Percentiles rank a stretch among this genome's conserved stretches.
These are phyloP conservation scores for Cantharis lateralis DNA, from an alignment of 2,888 invertebrate species.

Conservation along the genomic window DNA sequence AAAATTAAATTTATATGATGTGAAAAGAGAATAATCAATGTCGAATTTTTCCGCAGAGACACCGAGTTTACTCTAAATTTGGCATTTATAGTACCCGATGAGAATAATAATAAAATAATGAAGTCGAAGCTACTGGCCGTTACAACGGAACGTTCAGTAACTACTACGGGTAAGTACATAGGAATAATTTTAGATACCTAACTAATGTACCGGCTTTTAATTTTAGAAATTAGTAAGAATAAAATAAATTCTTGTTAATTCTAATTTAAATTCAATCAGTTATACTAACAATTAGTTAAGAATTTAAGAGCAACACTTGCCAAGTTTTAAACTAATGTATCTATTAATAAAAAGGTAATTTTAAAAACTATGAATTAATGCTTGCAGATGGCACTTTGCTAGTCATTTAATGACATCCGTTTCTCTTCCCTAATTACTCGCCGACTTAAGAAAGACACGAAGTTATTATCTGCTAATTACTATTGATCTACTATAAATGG, in stretches of 20 bases:
- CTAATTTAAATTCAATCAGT: not conserved
- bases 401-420: constrained; percentile 1
- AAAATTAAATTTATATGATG: not conserved
- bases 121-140: not conserved
- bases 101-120: not conserved
- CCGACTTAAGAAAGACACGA: constrained; percentile 8
- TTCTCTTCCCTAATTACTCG: constrained; percentile 12
- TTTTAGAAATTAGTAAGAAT: not conserved
- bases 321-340: constrained; percentile 3
- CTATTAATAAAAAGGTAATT: constrained; percentile 1
- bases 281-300: not conserved
- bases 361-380: constrained; percentile 3
- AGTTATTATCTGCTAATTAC: constrained; percentile 14
- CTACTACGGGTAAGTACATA: not conserved
- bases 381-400: not conserved
- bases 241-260: not conserved
- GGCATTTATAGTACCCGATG: not conserved
- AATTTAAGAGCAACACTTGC: not conserved
- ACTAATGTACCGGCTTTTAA: not conserved
- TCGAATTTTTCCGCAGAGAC: not conserved
- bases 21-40: not conserved
- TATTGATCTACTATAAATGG: constrained; percentile 6
- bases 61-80: not conserved
- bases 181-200: not conserved
- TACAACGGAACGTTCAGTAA: not conserved